phyloP scores from a whole-genome alignment of 2,113 vertebrate genomes.

The Picathartes gymnocephalus region DNA sequence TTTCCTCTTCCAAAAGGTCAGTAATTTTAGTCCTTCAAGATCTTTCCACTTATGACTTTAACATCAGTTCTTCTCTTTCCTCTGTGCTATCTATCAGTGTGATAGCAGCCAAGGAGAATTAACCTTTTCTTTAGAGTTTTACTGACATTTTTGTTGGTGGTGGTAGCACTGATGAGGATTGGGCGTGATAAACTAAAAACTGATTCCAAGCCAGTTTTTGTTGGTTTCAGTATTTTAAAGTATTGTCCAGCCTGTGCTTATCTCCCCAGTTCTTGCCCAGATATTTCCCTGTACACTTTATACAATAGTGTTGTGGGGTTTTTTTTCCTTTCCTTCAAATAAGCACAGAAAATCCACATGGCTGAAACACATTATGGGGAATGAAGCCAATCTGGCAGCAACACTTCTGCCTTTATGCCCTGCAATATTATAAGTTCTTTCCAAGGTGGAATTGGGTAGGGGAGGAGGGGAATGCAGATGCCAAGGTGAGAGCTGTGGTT shows the following conservation, averaged over 20 bases:
- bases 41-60: neutral
- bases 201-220: conserved; percentile 8
- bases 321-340: neutral
- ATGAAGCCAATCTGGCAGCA: neutral
- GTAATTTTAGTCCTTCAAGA: neutral
- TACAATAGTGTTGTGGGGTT: neutral
- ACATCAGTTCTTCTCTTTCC: neutral
- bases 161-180: neutral
- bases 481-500: neutral
- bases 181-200: neutral
- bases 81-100: neutral
- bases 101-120: neutral
- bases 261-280: conserved; percentile 27
- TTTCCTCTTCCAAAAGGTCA: conserved; percentile 19
- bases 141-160: neutral
- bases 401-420: neutral
- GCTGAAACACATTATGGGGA: neutral
- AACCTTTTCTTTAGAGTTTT: neutral
- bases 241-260: conserved; percentile 30
- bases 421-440: neutral
- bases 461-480: neutral
- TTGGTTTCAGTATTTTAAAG: neutral
- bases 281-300: conserved; percentile 22
- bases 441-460: neutral
- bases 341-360: neutral